Conservation (phyloP, 2,888 invertebrate species). For the Drosophila kanekoi region DNA sequence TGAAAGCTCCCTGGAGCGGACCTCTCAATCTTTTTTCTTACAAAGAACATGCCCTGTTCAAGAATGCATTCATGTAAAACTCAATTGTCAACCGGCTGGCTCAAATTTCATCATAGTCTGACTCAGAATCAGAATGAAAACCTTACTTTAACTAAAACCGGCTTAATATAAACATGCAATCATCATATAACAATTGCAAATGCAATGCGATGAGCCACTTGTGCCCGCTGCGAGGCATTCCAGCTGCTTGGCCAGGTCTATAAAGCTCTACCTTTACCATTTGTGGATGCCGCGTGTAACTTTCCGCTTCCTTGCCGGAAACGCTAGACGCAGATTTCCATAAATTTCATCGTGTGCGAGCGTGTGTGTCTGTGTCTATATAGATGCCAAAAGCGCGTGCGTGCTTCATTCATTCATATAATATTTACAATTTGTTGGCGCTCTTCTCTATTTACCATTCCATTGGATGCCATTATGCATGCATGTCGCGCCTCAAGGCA, state of each 20-base stretch:
- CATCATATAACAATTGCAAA: slow-evolving; percentile 17
- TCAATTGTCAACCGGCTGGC: slow-evolving; percentile 7
- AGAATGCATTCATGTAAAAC: not conserved
- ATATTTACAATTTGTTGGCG: slow-evolving; percentile 56
- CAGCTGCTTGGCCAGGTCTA: slow-evolving; percentile 28
- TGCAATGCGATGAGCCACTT: not conserved
- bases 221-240: not conserved
- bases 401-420: slow-evolving; percentile 63
- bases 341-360: slow-evolving; percentile 34
- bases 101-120: slow-evolving; percentile 9
- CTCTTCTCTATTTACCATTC: slow-evolving; percentile 23
- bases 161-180: slow-evolving; percentile 8
- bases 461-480: slow-evolving; percentile 58
- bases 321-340: slow-evolving; percentile 39
- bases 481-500: slow-evolving; percentile 58
- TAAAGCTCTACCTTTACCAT: slow-evolving; percentile 21
- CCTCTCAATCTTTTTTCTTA: too few relatives aligned
- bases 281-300: slow-evolving; percentile 20
- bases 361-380: slow-evolving; percentile 18
- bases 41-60: not conserved
- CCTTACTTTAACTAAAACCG: slow-evolving; percentile 5
- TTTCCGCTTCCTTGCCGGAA: slow-evolving; percentile 68
- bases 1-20: too few relatives aligned
- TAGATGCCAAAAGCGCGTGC: slow-evolving; percentile 59
- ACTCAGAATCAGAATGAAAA: slow-evolving; percentile 6